phyloP scores from a whole-genome alignment of 2,888 invertebrate species.

The Troglohyphantes excavatus region DNA sequence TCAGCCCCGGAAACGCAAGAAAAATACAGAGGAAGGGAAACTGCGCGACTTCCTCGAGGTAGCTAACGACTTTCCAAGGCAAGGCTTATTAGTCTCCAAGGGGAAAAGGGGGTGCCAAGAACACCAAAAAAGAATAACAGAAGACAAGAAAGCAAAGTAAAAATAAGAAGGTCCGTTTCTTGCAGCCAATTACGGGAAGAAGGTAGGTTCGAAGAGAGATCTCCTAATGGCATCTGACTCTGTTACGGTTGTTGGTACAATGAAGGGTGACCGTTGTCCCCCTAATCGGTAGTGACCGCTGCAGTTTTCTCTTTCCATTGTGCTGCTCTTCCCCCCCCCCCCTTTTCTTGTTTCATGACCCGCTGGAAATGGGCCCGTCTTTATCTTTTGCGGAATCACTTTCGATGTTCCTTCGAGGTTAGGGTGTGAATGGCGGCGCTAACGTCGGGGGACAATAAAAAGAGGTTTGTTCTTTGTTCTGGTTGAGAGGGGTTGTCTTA shows the following conservation, averaged over 20 bases:
- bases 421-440: slow-evolving; percentile 35
- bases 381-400: slow-evolving; percentile 47
- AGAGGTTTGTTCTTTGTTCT: slow-evolving; percentile 19
- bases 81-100: slow-evolving; percentile 60
- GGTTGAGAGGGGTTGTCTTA: neutral
- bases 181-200: slow-evolving; percentile 59
- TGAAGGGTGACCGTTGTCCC: slow-evolving; percentile 61
- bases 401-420: slow-evolving; percentile 8
- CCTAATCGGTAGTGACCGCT: slow-evolving; percentile 67
- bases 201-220: slow-evolving; percentile 39
- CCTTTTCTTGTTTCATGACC: slow-evolving; percentile 27
- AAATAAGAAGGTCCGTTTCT: slow-evolving; percentile 31
- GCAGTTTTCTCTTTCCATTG: slow-evolving; percentile 41
- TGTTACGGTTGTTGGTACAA: slow-evolving; percentile 36
- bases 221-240: slow-evolving; percentile 62
- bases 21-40: slow-evolving; percentile 61
- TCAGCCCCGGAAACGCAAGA: slow-evolving; percentile 11
- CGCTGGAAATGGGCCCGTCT: slow-evolving; percentile 14
- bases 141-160: slow-evolving; percentile 18
- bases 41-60: slow-evolving; percentile 54
- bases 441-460: neutral
- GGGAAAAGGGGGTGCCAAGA: slow-evolving; percentile 14
- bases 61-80: slow-evolving; percentile 62
- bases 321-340: neutral
- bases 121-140: slow-evolving; percentile 3